Evolutionary conservation across 2,888 invertebrate species (phyloP).

Genomic region (Microctonus aethiopoides): DNA sequence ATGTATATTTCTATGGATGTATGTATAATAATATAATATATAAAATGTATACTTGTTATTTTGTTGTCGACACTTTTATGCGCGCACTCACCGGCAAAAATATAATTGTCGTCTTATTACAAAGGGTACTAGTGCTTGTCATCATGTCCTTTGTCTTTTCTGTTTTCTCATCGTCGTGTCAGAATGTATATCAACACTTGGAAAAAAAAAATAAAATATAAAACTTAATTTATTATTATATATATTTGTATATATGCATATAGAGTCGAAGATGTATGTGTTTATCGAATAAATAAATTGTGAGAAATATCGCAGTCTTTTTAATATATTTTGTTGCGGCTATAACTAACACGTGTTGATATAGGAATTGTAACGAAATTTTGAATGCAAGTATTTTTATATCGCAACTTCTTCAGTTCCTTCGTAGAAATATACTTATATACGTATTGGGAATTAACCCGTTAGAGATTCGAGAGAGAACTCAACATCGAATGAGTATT

Average conservation of each 20-base stretch:
- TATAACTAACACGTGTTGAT: too few relatives aligned
- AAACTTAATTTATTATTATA: too few relatives aligned
- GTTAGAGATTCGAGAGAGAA: conserved; percentile 57
- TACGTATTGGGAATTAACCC: conserved; percentile 60
- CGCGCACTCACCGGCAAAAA: conserved; percentile 35
- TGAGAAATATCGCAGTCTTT: too few relatives aligned
- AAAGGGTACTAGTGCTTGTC: conserved; percentile 32
- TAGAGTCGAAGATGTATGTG: too few relatives aligned
- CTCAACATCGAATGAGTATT: neutral
- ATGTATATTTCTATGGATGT: neutral
- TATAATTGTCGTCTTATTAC: conserved; percentile 27
- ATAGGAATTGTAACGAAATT: too few relatives aligned
- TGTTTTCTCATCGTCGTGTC: neutral
- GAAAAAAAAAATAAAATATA: neutral
- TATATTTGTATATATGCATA: too few relatives aligned
- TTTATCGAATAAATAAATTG: too few relatives aligned
- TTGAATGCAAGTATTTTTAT: too few relatives aligned
- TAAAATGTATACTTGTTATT: neutral
- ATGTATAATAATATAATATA: too few relatives aligned
- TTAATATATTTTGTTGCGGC: too few relatives aligned
- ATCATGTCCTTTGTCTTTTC: conserved; percentile 52
- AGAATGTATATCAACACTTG: neutral
- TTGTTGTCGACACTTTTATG: conserved; percentile 50
- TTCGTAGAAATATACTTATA: conserved; percentile 64
- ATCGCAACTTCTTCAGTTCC: conserved; percentile 35